Conservation (phyloP, 2,797 vertebrate genomes). For the Sparidentex hasta region DNA sequence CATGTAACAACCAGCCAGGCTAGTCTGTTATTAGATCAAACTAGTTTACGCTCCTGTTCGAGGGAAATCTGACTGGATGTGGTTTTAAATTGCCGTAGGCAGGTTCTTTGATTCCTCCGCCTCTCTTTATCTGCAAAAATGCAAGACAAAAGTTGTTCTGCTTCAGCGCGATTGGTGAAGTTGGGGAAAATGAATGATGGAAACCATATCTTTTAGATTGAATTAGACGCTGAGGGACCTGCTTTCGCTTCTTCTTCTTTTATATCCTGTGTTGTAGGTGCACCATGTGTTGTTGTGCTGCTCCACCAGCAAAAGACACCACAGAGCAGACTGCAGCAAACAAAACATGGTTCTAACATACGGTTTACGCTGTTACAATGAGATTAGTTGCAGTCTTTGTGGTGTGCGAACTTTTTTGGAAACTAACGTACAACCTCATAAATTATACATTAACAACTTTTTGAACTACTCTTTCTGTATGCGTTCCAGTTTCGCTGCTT, state of each 20-base stretch:
- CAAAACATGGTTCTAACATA: not conserved
- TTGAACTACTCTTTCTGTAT: not conserved
- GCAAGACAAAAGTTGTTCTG: not conserved
- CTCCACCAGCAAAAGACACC: not conserved
- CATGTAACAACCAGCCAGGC: not conserved
- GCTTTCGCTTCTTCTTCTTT: conserved; percentile 20
- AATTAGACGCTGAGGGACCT: not conserved
- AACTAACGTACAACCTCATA: not conserved
- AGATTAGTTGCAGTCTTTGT: not conserved
- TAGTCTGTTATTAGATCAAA: not conserved
- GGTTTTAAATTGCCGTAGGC: not conserved
- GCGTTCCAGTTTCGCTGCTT: not conserved
- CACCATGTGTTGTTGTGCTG: not conserved
- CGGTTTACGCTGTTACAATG: not conserved
- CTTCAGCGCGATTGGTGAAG: not conserved
- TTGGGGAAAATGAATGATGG: not conserved
- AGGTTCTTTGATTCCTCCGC: not conserved
- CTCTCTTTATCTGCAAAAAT: not conserved
- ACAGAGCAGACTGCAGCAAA: not conserved
- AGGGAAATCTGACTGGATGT: not conserved
- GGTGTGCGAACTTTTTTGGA: not conserved
- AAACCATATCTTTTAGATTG: not conserved
- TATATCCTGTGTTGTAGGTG: not conserved
- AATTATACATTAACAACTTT: not conserved
- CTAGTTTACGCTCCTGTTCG: not conserved